Evolutionary conservation across 2,888 invertebrate genomes (phyloP).

Genomic region (Mimumesa dahlbomi): DNA sequence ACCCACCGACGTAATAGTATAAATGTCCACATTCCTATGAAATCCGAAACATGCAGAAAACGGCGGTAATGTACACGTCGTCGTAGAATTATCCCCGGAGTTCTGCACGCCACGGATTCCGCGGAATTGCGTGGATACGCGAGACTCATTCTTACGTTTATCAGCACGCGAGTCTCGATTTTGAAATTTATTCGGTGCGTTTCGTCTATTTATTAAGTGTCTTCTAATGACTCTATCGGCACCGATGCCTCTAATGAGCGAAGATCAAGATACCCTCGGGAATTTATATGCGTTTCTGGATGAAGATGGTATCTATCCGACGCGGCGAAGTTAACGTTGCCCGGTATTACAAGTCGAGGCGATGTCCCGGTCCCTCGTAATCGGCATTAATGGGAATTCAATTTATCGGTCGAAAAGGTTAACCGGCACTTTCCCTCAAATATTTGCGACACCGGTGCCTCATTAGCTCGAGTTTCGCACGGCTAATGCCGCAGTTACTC

Average conservation of each 20-base stretch:
- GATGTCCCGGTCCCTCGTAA: conserved; percentile 28
- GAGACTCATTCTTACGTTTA: no score
- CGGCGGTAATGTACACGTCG: no score
- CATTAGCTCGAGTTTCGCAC: conserved; percentile 39
- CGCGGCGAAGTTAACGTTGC: conserved; percentile 17
- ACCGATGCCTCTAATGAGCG: conserved; percentile 55
- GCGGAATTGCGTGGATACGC: no score
- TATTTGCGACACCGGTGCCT: conserved; percentile 50
- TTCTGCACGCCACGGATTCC: no score
- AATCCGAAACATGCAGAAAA: neutral
- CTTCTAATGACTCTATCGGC: conserved; percentile 70
- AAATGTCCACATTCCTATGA: no score
- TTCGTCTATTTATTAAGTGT: conserved; percentile 66
- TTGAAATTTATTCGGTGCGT: conserved; percentile 55
- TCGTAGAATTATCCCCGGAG: no score
- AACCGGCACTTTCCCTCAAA: conserved; percentile 51
- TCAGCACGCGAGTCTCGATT: neutral
- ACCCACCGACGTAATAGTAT: no score
- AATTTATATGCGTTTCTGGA: conserved; percentile 64
- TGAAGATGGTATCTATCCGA: conserved; percentile 51
- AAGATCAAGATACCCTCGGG: conserved; percentile 64
- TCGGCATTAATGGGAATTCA: conserved; percentile 55
- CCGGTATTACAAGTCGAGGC: conserved; percentile 27
- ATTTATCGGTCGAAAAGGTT: conserved; percentile 61
- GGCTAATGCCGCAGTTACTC: conserved; percentile 6